Evolutionary conservation across 2,888 invertebrate genomes (phyloP).

Genomic region (Oxystoma pomonae): DNA sequence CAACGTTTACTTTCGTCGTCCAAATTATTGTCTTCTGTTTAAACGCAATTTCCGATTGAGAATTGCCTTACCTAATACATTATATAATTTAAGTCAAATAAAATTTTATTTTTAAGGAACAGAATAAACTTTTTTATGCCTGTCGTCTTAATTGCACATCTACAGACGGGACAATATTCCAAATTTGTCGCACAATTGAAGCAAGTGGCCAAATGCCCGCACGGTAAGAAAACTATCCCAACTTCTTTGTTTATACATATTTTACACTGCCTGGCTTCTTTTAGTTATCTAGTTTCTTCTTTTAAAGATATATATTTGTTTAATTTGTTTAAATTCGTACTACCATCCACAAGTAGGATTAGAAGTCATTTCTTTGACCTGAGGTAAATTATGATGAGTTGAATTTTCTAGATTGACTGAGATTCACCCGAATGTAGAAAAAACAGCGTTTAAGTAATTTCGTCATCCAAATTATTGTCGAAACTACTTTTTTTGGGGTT

Average conservation of each 20-base stretch:
- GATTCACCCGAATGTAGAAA: conserved; percentile 8
- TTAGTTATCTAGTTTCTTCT: conserved; percentile 80
- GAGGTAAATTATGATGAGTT: not conserved
- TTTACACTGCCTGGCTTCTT: conserved; percentile 85
- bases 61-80: too few species aligned
- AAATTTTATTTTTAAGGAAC: too few species aligned
- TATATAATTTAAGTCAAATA: too few species aligned
- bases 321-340: conserved; percentile 1
- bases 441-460: conserved; percentile 5
- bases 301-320: conserved; percentile 52
- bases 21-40: too few species aligned
- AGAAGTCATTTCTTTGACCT: not conserved
- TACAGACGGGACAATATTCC: conserved; percentile 75
- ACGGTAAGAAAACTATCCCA: conserved; percentile 88
- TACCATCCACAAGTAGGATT: not conserved
- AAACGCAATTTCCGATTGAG: too few species aligned
- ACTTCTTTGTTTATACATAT: conserved; percentile 93
- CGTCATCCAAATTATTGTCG: conserved; percentile 41
- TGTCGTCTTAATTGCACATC: conserved; percentile 75
- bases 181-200: conserved; percentile 82
- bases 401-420: not conserved
- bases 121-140: too few species aligned
- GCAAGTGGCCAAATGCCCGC: conserved; percentile 89
- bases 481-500: too few species aligned
- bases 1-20: too few species aligned